These are phyloP conservation scores for Acomys russatus DNA, from an alignment of 2,797 vertebrate species.

Conservation along the genomic window DNA sequence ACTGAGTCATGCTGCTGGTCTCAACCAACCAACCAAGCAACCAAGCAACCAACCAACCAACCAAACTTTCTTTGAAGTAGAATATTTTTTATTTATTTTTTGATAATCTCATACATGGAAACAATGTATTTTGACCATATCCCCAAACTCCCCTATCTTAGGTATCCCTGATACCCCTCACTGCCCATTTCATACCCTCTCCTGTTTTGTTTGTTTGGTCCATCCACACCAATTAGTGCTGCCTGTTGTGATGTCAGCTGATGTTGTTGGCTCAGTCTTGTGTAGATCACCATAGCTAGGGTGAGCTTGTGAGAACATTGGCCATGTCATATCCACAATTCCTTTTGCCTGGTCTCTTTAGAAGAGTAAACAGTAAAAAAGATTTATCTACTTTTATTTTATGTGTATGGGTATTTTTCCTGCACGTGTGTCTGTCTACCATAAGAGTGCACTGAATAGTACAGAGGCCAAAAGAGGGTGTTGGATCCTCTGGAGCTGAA, in stretches of 20 bases:
- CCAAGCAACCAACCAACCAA: neutral
- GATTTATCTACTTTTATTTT: neutral
- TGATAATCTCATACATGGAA: neutral
- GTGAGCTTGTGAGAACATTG: neutral
- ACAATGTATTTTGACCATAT: neutral
- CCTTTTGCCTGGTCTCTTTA: slow-evolving; percentile 20
- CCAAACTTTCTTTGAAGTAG: neutral
- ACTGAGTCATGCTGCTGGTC: neutral
- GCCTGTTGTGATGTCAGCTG: neutral
- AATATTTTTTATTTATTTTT: neutral
- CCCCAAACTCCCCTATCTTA: neutral
- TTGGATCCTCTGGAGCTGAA: neutral
- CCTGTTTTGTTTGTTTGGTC: neutral
- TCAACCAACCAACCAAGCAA: neutral
- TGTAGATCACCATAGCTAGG: neutral
- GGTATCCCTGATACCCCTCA: neutral
- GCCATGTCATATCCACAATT: neutral
- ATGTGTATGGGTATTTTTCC: neutral
- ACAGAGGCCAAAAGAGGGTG: neutral
- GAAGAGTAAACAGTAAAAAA: neutral
- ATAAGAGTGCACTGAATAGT: neutral
- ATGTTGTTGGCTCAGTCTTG: neutral
- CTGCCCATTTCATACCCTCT: neutral
- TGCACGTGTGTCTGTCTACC: neutral
- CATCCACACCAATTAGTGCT: neutral